Conservation (phyloP, 2,888 invertebrate genomes). For the Trachelus iudaicus region DNA sequence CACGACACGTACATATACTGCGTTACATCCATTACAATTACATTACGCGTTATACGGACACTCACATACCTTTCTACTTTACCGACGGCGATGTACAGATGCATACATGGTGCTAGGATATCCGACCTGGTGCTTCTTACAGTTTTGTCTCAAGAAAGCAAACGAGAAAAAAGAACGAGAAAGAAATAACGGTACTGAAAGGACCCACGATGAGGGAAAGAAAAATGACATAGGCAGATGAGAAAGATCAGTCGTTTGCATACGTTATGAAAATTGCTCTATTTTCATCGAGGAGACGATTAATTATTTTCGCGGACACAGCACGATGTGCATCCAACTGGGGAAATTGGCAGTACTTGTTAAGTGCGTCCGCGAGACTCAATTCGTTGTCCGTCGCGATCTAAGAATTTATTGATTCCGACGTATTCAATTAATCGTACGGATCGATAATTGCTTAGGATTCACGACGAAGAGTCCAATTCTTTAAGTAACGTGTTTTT, state of each 20-base stretch:
- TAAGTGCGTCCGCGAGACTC: neutral
- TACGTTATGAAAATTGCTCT: neutral
- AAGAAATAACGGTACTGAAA: neutral
- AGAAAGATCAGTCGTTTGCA: neutral
- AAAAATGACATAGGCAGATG: neutral
- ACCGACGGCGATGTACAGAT: neutral
- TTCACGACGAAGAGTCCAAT: neutral
- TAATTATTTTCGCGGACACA: neutral
- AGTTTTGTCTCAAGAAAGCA: neutral
- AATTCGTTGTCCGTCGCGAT: neutral
- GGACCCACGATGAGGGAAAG: neutral
- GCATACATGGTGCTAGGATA: slow-evolving; percentile 42
- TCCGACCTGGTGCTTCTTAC: slow-evolving; percentile 37
- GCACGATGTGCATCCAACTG: neutral
- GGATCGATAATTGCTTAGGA: neutral
- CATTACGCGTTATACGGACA: neutral
- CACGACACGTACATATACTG: neutral
- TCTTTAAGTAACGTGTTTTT: neutral
- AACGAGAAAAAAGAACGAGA: neutral
- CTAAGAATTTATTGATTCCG: neutral
- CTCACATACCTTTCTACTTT: neutral
- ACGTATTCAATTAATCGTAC: neutral
- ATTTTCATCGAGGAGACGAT: neutral
- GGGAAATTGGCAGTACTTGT: neutral
- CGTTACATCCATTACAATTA: neutral